Percentiles rank a stretch among this genome's conserved stretches.
Evolutionary conservation across 30 jellyfish, hydroid and myxozoan genomes (phyloP).

Genomic region (Turritopsis rubra): DNA sequence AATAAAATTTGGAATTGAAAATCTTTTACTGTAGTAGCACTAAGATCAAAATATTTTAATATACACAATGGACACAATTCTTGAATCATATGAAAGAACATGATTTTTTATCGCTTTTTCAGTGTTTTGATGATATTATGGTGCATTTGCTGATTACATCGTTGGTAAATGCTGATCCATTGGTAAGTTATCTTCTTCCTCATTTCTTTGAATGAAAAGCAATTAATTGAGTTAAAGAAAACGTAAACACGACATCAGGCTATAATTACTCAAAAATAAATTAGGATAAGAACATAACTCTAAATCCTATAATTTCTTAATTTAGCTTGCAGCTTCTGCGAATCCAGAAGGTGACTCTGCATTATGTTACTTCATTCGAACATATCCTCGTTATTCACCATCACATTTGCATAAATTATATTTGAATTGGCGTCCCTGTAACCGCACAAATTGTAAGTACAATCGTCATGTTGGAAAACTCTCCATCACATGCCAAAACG

Average conservation of each 20-base stretch:
- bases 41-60: too few species aligned
- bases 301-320: neutral
- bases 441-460: constrained; percentile 29
- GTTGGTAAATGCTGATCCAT: constrained; percentile 26
- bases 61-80: too few species aligned
- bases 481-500: constrained; percentile 23
- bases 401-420: constrained; percentile 34
- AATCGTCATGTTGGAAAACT: constrained; percentile 42
- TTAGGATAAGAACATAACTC: neutral
- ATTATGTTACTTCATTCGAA: constrained; percentile 51
- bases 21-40: too few species aligned
- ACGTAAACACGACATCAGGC: too few species aligned
- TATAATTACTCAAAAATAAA: neutral
- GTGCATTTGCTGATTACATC: constrained; percentile 34
- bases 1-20: too few species aligned
- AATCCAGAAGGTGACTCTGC: constrained; percentile 73
- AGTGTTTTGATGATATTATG: constrained; percentile 46
- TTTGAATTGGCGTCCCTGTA: constrained; percentile 50
- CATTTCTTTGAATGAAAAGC: neutral
- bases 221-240: neutral
- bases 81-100: too few species aligned
- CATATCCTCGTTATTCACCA: constrained; percentile 52
- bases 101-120: neutral
- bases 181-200: neutral
- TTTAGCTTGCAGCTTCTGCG: constrained; percentile 32